Evolutionary conservation across 1,140 invertebrate species (phyloP).

Genomic region (Drosophila sturtevanti): DNA sequence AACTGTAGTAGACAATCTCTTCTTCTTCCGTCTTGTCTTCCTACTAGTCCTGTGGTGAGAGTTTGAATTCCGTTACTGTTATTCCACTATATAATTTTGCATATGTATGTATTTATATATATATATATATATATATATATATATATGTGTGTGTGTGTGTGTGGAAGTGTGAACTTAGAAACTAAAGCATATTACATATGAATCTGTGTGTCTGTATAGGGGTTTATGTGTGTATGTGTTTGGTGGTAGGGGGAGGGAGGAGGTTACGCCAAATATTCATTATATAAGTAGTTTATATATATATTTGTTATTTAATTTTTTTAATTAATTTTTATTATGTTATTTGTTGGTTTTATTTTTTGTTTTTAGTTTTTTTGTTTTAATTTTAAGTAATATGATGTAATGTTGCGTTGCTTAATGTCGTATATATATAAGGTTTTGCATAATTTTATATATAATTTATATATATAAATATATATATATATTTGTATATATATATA

Average conservation of each 20-base stretch:
- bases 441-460: constrained; percentile 43
- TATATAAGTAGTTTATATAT: constrained; percentile 6
- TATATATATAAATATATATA: constrained; percentile 55
- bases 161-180: neutral
- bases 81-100: neutral
- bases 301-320: neutral
- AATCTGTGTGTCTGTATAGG: neutral
- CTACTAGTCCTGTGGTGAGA: neutral
- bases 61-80: neutral
- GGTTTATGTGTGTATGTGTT: neutral
- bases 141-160: neutral
- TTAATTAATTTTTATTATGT: constrained; percentile 11
- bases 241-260: neutral
- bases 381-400: constrained; percentile 67
- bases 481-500: constrained; percentile 33
- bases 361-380: constrained; percentile 37
- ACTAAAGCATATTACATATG: constrained; percentile 8
- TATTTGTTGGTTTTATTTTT: constrained; percentile 37
- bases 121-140: neutral
- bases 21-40: neutral
- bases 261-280: neutral
- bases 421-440: constrained; percentile 46
- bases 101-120: neutral
- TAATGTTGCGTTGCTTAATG: constrained; percentile 77
- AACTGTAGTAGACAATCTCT: neutral